These are phyloP conservation scores for Thereva unica DNA, from an alignment of 2,888 invertebrate species.

Conservation along the genomic window DNA sequence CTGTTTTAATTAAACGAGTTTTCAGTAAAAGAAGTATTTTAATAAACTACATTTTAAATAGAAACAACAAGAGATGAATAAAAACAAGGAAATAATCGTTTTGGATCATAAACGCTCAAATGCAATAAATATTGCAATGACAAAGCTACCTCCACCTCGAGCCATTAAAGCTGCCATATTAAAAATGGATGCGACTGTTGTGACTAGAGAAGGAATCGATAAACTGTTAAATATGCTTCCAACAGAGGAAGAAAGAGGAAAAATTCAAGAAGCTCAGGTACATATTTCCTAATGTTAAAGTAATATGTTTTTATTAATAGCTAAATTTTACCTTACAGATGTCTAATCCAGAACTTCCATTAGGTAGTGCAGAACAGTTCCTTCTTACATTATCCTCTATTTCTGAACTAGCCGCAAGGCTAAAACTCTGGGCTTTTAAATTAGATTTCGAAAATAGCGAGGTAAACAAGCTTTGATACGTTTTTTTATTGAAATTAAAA, in stretches of 20 bases:
- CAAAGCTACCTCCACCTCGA: constrained; percentile 94
- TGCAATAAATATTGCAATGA: constrained; percentile 99
- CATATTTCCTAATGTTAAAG: not conserved
- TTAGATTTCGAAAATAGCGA: constrained; percentile 97
- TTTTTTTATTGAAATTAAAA: constrained; percentile 33
- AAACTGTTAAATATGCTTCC: constrained; percentile 97
- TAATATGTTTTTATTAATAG: not conserved
- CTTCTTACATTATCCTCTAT: constrained; percentile 95
- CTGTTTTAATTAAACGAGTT: not conserved
- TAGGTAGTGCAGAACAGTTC: constrained; percentile 97
- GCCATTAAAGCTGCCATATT: constrained; percentile 98
- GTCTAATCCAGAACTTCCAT: constrained; percentile 56
- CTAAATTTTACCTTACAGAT: constrained; percentile 45
- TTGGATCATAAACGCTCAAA: constrained; percentile 97
- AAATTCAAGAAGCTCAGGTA: constrained; percentile 91
- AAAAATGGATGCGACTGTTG: constrained; percentile 98
- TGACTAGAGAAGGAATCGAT: constrained; percentile 97
- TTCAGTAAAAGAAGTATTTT: not conserved
- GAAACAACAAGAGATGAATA: constrained; percentile 83
- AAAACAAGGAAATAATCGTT: constrained; percentile 90
- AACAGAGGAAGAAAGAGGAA: constrained; percentile 93
- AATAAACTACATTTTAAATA: constrained; percentile 50
- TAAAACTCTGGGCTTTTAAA: constrained; percentile 98
- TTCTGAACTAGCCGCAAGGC: constrained; percentile 88
- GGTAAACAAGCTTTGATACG: constrained; percentile 59